Evolutionary conservation across 2,113 vertebrate genomes (phyloP), one percentile per base, ranked within the genome.

Genomic region (Hippocampus zosterae): DNA sequence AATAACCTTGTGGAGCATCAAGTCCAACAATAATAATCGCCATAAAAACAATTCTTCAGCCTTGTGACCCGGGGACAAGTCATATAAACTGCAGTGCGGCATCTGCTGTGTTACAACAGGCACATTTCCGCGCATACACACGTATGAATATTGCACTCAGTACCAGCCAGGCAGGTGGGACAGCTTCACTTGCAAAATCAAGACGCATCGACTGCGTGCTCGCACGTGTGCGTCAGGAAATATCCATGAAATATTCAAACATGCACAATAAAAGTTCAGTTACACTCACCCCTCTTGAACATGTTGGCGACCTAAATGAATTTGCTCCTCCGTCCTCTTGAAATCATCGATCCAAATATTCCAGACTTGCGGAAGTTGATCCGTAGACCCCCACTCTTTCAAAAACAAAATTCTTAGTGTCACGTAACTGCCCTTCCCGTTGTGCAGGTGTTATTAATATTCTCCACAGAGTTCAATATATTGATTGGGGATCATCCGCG

Each of bases 21-120:
- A 77, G 75, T 68, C 65, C 19, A 66, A 12, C 65, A 77, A 83
- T 80, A 84, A 81, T 79, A 80, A 80, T 13, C 68, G 12, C 10
- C 6, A 44, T 42, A 63, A 63, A 10, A n/a, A 41, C 3, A 5
- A 11, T 63, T 18, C 70, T 65, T 33, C 62, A 68, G 77, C 70
- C 80, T 50, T 77, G 67, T 86, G 84, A 85, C 83, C 86, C 63
- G 68, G 74, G 79, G 68, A 81, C 88, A 82, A 88, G 75, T 87
- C 81, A 88, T 88, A 87, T 89, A 33, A 60, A 87, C 91, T 92
- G 91, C 91, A 92, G 79, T 92, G 91, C 91, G 90, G 89, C 91
- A 92, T 88, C 76, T 80, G 79, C 75, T 82, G 68, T 75, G 82
- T 84, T 87, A 55, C n/a, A 55, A 55, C 52, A 90, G 85, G 87